Conservation (phyloP, 2,797 vertebrate genomes). For the Aphelocoma californica region DNA sequence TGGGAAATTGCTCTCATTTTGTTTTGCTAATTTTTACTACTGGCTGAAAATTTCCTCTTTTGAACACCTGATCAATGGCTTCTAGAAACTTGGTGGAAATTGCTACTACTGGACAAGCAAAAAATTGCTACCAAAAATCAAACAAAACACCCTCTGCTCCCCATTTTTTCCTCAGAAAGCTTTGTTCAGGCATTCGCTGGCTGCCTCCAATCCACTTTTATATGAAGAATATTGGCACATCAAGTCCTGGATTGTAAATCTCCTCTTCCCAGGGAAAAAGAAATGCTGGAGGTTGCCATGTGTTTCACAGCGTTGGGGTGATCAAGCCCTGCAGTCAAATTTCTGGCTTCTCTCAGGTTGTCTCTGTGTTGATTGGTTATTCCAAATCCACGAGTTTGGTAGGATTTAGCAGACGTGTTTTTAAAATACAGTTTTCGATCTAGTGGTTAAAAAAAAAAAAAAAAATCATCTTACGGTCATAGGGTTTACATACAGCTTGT, state of each 20-base stretch:
- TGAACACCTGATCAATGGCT: background rate
- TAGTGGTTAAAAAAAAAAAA: constrained; percentile 75
- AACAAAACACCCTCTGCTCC: background rate
- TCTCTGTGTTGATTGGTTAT: background rate
- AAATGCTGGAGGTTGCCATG: background rate
- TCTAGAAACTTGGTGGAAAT: background rate
- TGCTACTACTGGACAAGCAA: background rate
- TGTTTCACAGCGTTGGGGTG: background rate
- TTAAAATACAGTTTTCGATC: constrained; percentile 30
- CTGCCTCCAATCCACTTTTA: background rate
- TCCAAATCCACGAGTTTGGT: background rate
- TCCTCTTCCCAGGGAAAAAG: background rate
- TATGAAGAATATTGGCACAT: background rate
- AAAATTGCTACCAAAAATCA: background rate
- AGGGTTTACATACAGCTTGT: constrained; percentile 44
- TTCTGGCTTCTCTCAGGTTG: background rate
- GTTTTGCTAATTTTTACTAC: background rate
- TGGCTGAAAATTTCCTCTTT: background rate
- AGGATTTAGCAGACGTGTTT: background rate
- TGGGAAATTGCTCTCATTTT: background rate
- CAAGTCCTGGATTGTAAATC: background rate
- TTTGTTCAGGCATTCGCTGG: background rate
- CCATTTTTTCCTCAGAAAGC: constrained; percentile 6
- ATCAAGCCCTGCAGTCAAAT: constrained; percentile 4
- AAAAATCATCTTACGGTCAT: constrained; percentile 36